Conservation (phyloP, 2,797 vertebrate genomes). For the Mergus octosetaceus region DNA sequence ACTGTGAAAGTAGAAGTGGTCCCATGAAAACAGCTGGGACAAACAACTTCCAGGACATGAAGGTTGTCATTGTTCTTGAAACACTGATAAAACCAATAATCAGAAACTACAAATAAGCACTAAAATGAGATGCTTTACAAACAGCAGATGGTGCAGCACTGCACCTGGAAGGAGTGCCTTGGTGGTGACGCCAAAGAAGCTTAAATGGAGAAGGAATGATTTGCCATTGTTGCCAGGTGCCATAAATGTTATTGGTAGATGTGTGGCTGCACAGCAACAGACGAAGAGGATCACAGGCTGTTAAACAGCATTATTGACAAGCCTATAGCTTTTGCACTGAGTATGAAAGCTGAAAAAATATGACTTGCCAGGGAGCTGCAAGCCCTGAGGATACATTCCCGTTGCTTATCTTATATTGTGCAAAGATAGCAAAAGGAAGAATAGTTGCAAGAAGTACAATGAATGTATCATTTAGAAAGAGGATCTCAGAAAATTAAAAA, state of each 20-base stretch:
- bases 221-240: not conserved
- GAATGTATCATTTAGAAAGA: not conserved
- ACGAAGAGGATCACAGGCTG: not conserved
- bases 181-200: not conserved
- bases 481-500: not conserved
- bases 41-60: not conserved
- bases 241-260: not conserved
- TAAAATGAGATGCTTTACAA: not conserved
- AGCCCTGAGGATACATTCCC: not conserved
- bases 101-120: not conserved
- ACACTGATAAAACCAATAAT: rapidly evolving
- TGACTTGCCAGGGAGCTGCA: not conserved
- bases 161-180: not conserved
- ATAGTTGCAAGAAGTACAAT: not conserved
- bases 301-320: not conserved
- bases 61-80: not conserved
- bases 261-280: not conserved
- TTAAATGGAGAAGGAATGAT: not conserved
- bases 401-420: not conserved
- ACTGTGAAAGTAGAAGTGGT: not conserved
- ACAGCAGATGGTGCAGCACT: not conserved
- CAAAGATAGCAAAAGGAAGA: not conserved
- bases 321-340: not conserved
- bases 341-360: not conserved
- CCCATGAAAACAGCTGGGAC: rapidly evolving